phyloP scores from a whole-genome alignment of 2,113 vertebrate genomes.

The Macaca fascicularis region T2T-MFA8v1.1 NC_088386.1:108969001-108969500 shows the following conservation, averaged over 20 bases:
- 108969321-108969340: not conserved
- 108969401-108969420: not conserved
- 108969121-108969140: slow-evolving; percentile 21
- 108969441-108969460: no score
- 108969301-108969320: not conserved
- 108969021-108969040: slow-evolving; percentile 8
- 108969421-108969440: not conserved
- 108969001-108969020: not conserved
- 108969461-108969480: no score
- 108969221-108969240: not conserved
- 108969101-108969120: slow-evolving; percentile 3
- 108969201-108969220: not conserved
- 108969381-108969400: not conserved
- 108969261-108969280: not conserved
- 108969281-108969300: not conserved
- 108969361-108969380: not conserved
- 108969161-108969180: slow-evolving; percentile 18
- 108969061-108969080: not conserved
- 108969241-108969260: slow-evolving; percentile 24
- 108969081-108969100: not conserved
- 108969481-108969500: no score
- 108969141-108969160: not conserved
- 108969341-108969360: not conserved
- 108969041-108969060: slow-evolving; percentile 13
- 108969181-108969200: slow-evolving; percentile 12